Evolutionary conservation across 2,797 vertebrate genomes (phyloP).

Genomic region (Chloroceryle amazona): DNA sequence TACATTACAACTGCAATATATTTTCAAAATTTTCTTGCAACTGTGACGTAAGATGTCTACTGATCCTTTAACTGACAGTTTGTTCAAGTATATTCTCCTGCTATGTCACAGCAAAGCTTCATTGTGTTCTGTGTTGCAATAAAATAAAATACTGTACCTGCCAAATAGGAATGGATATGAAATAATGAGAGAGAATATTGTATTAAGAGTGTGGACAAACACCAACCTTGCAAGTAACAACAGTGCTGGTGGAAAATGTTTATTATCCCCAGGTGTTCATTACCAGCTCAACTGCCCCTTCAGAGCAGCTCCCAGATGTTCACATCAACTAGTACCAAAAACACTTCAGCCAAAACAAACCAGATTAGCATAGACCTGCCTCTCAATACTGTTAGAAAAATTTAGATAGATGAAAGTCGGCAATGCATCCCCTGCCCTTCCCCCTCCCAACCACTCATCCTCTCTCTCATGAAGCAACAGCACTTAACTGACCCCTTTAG

Average conservation of each 20-base stretch:
- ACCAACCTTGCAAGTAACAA: not conserved
- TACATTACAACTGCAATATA: not conserved
- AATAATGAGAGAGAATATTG: not conserved
- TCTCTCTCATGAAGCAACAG: not conserved
- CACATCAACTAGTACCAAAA: not conserved
- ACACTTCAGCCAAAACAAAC: not conserved
- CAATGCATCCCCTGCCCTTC: not conserved
- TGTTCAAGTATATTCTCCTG: not conserved
- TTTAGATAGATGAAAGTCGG: not conserved
- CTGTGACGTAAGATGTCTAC: not conserved
- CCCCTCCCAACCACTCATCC: not conserved
- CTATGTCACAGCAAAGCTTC: not conserved
- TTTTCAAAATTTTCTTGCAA: not conserved
- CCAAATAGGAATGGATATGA: not conserved
- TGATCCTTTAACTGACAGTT: not conserved
- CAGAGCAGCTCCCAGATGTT: not conserved
- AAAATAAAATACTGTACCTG: not conserved
- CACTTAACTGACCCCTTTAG: slow-evolving; percentile 49
- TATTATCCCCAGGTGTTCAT: not conserved
- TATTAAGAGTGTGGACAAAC: not conserved
- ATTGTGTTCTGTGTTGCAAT: not conserved
- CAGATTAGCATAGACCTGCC: not conserved
- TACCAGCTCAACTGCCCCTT: not conserved
- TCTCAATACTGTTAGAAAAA: not conserved
- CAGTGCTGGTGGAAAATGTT: not conserved